Evolutionary conservation across 2,797 vertebrate genomes (phyloP), one percentile per base, ranked within the genome.

Genomic region (Caiman crocodilus): DNA sequence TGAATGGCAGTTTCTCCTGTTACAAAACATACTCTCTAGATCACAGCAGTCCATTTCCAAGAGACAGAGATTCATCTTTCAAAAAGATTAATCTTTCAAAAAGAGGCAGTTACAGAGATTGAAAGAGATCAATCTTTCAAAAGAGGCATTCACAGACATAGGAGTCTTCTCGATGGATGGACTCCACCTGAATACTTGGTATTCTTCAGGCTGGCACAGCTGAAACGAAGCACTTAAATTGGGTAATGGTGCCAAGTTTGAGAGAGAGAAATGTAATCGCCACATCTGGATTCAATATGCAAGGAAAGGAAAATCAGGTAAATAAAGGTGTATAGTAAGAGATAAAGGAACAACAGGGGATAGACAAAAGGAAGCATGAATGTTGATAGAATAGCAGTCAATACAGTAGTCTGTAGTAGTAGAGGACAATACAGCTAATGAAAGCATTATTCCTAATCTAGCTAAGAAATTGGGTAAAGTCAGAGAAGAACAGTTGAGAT

Each of bases 391-490:
- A 50, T 50, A 50, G 42, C 42, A 50, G 42, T 50, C 42, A 50
- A 50, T 50, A 50, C 42, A 50, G 42, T 50, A 50, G 42, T 50
- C 42, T 10, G 42, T 50, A 50, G 42, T 42, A 42, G 42, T 50
- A 50, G 26, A 6, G 73, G 30, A 42, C 3, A 83, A 76, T 78
- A 78, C 78, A 81, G 42, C 81, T 28, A 56, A 28, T 71, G 55
- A 35, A 85, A 87, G 65, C 85, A 82, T 25, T 80, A 21, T 78
- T 85, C 64, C 82, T 89, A 92, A 80, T 17, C 25, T 81, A 80
- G 7, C 17, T 87, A 35, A 4, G 11, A 87, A 95, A 92, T 3
- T 82, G 84, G 32, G 58, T 65, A 80, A 89, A 91, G 67, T n/a
- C 58, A 93, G 21, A 30, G 3, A 1, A 9, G 50, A 88, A 42